Percentiles rank a stretch among this genome's conserved stretches.
Evolutionary conservation across 2,888 invertebrate species (phyloP).

Genomic region (Stictocephala bisonia): DNA sequence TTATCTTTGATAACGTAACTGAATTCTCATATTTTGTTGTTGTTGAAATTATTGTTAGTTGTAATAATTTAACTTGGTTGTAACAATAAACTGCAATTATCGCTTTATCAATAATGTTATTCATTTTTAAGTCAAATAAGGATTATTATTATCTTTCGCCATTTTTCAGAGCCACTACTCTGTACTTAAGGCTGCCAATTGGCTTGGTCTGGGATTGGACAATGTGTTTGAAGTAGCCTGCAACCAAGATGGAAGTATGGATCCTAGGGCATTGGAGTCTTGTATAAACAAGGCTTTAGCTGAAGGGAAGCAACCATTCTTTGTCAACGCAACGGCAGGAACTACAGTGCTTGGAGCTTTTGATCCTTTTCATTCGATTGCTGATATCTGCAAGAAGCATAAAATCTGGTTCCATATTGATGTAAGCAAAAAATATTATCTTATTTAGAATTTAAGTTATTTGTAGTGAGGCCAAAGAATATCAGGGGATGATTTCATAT

Average conservation of each 20-base stretch:
- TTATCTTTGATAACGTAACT: too few relatives aligned
- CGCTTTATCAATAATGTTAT: too few relatives aligned
- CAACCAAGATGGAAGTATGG: slow-evolving; percentile 77
- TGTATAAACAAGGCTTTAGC: slow-evolving; percentile 68
- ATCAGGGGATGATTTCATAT: too few relatives aligned
- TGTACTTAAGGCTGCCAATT: slow-evolving; percentile 81
- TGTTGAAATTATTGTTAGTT: too few relatives aligned
- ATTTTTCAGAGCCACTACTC: slow-evolving; percentile 89
- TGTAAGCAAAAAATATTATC: too few relatives aligned
- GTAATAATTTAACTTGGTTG: too few relatives aligned
- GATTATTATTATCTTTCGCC: too few relatives aligned
- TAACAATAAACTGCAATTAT: too few relatives aligned
- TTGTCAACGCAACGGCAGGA: slow-evolving; percentile 81
- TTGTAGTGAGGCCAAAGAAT: too few relatives aligned
- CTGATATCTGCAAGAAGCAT: slow-evolving; percentile 75
- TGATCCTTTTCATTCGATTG: slow-evolving; percentile 77
- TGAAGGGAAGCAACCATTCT: slow-evolving; percentile 71
- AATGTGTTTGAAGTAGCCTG: slow-evolving; percentile 75
- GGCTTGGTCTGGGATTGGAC: slow-evolving; percentile 86
- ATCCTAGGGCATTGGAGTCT: slow-evolving; percentile 70
- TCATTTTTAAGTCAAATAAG: too few relatives aligned
- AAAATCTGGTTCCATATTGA: slow-evolving; percentile 86
- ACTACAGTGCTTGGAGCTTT: slow-evolving; percentile 88
- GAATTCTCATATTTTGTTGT: too few relatives aligned
- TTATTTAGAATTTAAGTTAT: too few relatives aligned